Evolutionary conservation across 2,888 invertebrate species (phyloP).

Genomic region (Ferdinandea cuprea): DNA sequence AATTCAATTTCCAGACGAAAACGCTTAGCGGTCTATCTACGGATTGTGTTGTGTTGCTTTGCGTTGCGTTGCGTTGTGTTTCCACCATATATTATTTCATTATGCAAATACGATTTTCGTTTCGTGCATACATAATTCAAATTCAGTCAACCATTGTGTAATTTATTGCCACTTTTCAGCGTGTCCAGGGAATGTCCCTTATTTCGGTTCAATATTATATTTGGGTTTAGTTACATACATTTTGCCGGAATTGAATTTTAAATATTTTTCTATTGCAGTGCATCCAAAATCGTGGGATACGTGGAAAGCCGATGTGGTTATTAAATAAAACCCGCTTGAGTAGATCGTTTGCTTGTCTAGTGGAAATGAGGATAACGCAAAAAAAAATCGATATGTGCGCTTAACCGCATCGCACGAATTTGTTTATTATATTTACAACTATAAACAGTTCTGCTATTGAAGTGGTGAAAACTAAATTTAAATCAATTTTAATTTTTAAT

Average conservation of each 20-base stretch:
- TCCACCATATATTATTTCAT: slow-evolving; percentile 49
- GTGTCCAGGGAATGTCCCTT: slow-evolving; percentile 46
- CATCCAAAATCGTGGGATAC: neutral
- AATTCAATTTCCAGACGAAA: slow-evolving; percentile 68
- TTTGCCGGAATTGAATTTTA: slow-evolving; percentile 61
- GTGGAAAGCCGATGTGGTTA: slow-evolving; percentile 67
- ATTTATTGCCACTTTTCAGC: slow-evolving; percentile 67
- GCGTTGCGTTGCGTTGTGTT: too few species aligned
- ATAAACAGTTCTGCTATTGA: slow-evolving; percentile 5
- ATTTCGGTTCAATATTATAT: slow-evolving; percentile 36
- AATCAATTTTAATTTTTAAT: too few species aligned
- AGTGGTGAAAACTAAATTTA: slow-evolving; percentile 35
- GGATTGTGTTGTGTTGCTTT: too few species aligned
- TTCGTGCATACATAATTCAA: slow-evolving; percentile 72
- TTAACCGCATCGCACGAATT: slow-evolving; percentile 62
- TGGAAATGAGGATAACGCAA: neutral
- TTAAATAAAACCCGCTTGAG: slow-evolving; percentile 67
- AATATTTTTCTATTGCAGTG: slow-evolving; percentile 64
- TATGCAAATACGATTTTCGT: slow-evolving; percentile 68
- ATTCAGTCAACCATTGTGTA: slow-evolving; percentile 72
- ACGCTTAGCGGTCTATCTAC: slow-evolving; percentile 55
- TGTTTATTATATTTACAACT: slow-evolving; percentile 20
- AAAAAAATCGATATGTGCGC: slow-evolving; percentile 27
- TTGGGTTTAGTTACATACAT: slow-evolving; percentile 27
- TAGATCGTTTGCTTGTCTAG: slow-evolving; percentile 42